A percentile compares a stretch with the other conserved stretches of the same genome.
Evolutionary conservation across 2,797 vertebrate genomes (phyloP).

Genomic region (Esox masquinongy): DNA sequence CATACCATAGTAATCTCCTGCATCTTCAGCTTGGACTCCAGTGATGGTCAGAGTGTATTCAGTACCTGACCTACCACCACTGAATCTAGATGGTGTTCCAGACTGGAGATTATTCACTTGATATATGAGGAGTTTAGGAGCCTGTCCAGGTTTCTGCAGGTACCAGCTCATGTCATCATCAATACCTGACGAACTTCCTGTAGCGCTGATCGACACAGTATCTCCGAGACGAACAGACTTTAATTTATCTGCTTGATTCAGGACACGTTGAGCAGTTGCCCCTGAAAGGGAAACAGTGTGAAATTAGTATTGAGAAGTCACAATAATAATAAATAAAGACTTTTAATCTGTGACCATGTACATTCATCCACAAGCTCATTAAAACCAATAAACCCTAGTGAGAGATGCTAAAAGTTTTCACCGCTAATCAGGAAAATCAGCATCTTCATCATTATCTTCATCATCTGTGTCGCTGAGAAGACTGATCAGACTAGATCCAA

Average conservation of each 20-base stretch:
- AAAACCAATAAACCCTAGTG: not conserved
- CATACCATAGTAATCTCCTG: not conserved
- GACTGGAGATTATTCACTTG: not conserved
- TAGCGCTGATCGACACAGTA: conserved; percentile 42
- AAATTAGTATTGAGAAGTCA: not conserved
- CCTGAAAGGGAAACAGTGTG: not conserved
- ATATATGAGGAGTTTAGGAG: conserved; percentile 49
- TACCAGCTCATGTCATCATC: conserved; percentile 37
- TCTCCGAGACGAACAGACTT: conserved; percentile 38
- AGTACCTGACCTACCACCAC: not conserved
- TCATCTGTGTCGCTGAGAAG: not conserved
- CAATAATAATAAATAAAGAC: not conserved
- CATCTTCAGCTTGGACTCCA: not conserved
- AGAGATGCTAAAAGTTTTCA: not conserved
- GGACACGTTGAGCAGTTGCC: not conserved
- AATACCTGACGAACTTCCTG: conserved; percentile 33
- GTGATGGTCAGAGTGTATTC: not conserved
- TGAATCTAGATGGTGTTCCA: conserved; percentile 1
- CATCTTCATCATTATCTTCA: not conserved
- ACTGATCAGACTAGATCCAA: not conserved
- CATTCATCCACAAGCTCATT: not conserved
- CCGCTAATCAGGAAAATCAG: not conserved
- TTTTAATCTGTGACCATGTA: not conserved
- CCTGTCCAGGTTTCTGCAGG: conserved; percentile 57
- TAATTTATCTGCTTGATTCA: not conserved